These are phyloP conservation scores for Actinostola sp. DNA, from an alignment of 92 coral and sea anemone species.

Conservation along the genomic window DNA sequence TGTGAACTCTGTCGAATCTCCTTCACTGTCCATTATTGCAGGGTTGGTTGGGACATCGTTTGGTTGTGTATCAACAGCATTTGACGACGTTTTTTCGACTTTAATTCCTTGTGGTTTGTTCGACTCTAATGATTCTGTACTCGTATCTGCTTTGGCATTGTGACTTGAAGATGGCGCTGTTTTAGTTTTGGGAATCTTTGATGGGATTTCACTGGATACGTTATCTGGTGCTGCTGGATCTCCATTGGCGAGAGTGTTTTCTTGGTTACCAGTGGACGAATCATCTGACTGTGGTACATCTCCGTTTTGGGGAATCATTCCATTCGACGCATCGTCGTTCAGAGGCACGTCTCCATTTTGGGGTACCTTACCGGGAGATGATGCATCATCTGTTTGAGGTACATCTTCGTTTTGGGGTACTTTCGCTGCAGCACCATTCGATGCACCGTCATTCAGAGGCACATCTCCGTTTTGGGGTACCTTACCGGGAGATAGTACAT, in stretches of 20 bases:
- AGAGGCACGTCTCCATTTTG: neutral
- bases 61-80: neutral
- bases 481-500: no score
- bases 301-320: neutral
- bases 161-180: no score
- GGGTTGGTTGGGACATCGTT: no score
- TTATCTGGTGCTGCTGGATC: neutral
- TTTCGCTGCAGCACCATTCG: neutral
- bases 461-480: neutral
- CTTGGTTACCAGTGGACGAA: no score
- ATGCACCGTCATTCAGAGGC: neutral
- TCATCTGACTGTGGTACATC: neutral
- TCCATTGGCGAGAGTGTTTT: no score
- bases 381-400: neutral
- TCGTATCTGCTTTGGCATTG: neutral
- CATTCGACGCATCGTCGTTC: neutral
- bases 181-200: no score
- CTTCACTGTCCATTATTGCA: no score
- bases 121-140: neutral
- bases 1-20: no score
- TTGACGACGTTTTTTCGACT: neutral
- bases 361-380: neutral
- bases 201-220: neutral
- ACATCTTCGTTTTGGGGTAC: neutral
- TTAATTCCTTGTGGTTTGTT: neutral